phyloP scores from a whole-genome alignment of 2,797 vertebrate species.

The Phoebastria nigripes region DNA sequence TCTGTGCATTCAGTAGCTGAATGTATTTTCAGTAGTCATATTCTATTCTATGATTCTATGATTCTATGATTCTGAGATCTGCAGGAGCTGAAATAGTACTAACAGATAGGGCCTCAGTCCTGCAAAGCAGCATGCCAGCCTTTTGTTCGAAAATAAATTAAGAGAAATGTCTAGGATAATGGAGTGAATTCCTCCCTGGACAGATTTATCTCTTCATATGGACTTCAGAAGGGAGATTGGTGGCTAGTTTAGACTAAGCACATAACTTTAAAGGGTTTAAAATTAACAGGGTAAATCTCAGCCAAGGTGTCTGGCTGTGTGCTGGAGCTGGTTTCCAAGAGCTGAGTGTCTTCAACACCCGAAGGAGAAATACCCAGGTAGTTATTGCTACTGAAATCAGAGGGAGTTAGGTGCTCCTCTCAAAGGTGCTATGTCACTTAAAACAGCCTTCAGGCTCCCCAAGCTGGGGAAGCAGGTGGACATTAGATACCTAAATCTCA shows the following conservation, averaged over 20 bases:
- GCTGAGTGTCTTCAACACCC: neutral
- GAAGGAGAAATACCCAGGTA: neutral
- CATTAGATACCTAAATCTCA: neutral
- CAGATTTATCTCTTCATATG: slow-evolving; percentile 33
- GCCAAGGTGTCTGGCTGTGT: neutral
- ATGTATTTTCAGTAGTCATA: neutral
- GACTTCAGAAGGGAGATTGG: slow-evolving; percentile 5
- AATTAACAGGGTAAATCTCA: slow-evolving; percentile 2
- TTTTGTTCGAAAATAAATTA: slow-evolving; percentile 16
- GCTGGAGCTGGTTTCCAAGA: neutral
- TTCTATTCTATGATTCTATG: neutral
- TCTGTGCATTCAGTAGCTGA: neutral
- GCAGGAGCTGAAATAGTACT: neutral
- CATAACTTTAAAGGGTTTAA: neutral
- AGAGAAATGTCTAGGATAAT: neutral
- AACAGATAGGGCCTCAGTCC: neutral
- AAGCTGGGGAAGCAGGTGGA: neutral
- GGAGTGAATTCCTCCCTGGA: neutral
- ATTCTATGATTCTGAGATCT: neutral
- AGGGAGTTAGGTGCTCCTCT: neutral
- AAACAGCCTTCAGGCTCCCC: neutral
- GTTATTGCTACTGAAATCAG: neutral
- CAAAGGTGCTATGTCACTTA: neutral
- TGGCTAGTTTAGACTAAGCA: neutral
- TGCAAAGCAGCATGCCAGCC: neutral